Base-by-base conservation (phyloP, 2,888 invertebrate species). In the Lepidonotus clava region DNA sequence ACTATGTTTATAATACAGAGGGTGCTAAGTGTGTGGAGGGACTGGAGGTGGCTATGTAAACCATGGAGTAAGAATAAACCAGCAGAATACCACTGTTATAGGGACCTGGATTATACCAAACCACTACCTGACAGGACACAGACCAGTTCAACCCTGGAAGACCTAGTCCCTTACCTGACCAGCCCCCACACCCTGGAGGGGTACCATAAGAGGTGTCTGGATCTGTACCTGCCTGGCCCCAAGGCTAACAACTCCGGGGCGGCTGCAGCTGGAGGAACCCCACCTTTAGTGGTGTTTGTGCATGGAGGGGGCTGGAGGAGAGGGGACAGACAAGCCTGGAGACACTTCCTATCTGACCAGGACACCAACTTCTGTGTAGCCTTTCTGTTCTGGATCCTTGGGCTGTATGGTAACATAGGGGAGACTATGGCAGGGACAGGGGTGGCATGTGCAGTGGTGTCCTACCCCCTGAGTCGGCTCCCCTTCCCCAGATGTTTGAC, bases 231-330 rank as follows among this genome's bases (percentile, higher is more conserved):
- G 66, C 66, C 66, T 32, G n/a, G n/a, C n/a, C n/a, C n/a, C n/a
- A n/a, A n/a, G n/a, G n/a, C n/a, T n/a, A 32, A 2, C 14, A 24
- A 24, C 32, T 1, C 2, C 32, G 32, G 28, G 0, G 18, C 51
- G 18, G 28, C 6, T 8, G 32, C 46, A 8, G 14, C 51, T 8
- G 66, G 11, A 32, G 56, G 34, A 5, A 56, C 34, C 1, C 28
- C 53, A 1, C 91, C 91, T 2, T 80, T 91, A 6, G 91, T 90
- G 21, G 76, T 91, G 51, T 91, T 91, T 83, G 88, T 91, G 32
- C 91, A 91, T 67, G 91, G 91, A 0, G 91, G 91, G 1, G 91
- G 91, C 0, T 91, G 91, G 91, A 77, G 91, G 85, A 83, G 91
- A 8, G 91, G 91, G 0, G 91, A 89, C 21, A 88, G 89, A 34